Evolutionary conservation across 1,140 invertebrate genomes (phyloP), one percentile per base, ranked within the genome.

Genomic region (Liolophura sinensis): DNA sequence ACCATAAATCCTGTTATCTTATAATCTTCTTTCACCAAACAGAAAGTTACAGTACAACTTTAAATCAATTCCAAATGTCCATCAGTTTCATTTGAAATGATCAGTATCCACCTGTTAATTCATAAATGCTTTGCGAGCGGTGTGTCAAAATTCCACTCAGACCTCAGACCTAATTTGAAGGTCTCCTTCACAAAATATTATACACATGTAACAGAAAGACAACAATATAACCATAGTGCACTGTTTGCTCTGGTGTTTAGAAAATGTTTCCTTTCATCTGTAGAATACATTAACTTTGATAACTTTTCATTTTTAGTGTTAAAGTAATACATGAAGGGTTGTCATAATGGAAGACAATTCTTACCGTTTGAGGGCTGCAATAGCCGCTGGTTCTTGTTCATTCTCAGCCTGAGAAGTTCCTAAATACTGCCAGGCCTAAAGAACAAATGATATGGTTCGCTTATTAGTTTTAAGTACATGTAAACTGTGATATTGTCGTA

Each of bases 351-450:
- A 47, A 18, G 14, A 57, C 20, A 22, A 6, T 49, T 66, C 77
- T 69, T 77, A 87, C 80, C 91, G 91, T 81, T 91, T 93, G 1
- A 97, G 85, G 1, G 95, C 96, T 51, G 92, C 89, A 70, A 98
- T 98, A 6, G 93, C 94, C 69, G 91, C 87, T 15, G 92, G 91
- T 85, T 97, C 95, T 83, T 92, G 90, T 85, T 93, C 92, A 83
- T 95, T 95, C 86, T 98, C 94, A 48, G 96, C 95, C 84, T 98
- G 96, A 20, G 94, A 93, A 50, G 91, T 92, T 1, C 88, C 88
- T 20, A 89, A 73, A 70, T 86, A 86, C 68, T 86, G 87, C 88
- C 88, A 89, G 0, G 86, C 85, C 81, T 87, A 60, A 14, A 66
- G 68, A 14, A 50, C 16, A 24, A 59, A 64, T 46, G 5, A 60